These are phyloP conservation scores for Columba guinea DNA, from an alignment of 2,797 vertebrate species.

Conservation along the genomic window DNA sequence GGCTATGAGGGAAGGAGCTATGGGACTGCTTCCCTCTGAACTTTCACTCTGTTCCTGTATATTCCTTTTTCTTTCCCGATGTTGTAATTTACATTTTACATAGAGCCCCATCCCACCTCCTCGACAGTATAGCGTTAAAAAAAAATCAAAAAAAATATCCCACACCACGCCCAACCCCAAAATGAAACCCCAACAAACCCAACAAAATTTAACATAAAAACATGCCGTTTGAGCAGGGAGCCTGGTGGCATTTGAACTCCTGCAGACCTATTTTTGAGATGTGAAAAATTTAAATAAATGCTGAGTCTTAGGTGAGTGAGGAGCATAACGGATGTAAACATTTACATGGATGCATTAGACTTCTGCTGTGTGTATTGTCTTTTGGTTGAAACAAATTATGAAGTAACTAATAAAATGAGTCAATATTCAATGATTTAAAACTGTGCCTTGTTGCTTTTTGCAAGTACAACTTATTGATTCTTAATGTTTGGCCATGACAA, in stretches of 20 bases:
- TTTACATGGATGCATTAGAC: conserved; percentile 97
- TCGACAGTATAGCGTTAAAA: conserved; percentile 50
- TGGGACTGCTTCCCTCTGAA: conserved; percentile 63
- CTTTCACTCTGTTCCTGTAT: conserved; percentile 66
- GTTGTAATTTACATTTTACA: conserved; percentile 73
- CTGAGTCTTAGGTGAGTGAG: conserved; percentile 83
- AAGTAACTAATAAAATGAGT: conserved; percentile 92
- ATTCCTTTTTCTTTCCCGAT: conserved; percentile 68
- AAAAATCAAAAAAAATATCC: background rate
- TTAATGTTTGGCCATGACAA: background rate
- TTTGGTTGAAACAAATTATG: conserved; percentile 96
- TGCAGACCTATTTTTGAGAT: conserved; percentile 83
- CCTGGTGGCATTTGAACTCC: conserved; percentile 76
- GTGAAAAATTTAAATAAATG: conserved; percentile 82
- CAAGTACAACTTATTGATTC: background rate
- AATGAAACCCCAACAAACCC: background rate
- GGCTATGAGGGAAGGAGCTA: conserved; percentile 62
- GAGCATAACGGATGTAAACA: conserved; percentile 92
- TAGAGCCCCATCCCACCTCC: conserved; percentile 64
- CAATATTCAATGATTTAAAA: conserved; percentile 84
- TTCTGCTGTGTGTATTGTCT: conserved; percentile 97
- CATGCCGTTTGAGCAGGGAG: conserved; percentile 60
- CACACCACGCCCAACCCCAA: background rate
- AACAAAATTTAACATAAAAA: conserved; percentile 22
- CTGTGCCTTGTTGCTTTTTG: conserved; percentile 71